A percentile compares a stretch with the other conserved stretches of the same genome.
Evolutionary conservation across 2,888 invertebrate genomes (phyloP).

Genomic region (Dichetophora obliterata): DNA sequence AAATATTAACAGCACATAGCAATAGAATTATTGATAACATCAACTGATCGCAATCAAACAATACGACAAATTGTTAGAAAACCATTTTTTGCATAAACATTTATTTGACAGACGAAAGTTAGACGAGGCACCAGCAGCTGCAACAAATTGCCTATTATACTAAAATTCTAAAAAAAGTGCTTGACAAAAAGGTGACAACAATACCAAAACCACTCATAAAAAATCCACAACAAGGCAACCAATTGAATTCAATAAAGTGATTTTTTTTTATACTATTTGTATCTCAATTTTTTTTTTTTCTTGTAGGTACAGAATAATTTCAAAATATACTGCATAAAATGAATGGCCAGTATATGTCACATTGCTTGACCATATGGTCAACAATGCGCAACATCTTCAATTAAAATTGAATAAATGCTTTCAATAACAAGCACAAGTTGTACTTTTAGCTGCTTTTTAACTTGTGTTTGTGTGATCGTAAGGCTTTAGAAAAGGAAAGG

Average conservation of each 20-base stretch:
- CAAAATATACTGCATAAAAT: not conserved
- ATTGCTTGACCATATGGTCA: conserved; percentile 29
- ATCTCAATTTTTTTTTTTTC: not conserved
- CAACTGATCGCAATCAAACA: not conserved
- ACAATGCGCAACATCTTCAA: not conserved
- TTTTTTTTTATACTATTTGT: not conserved
- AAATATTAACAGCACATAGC: not conserved
- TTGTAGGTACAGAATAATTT: not conserved
- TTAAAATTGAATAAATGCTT: conserved; percentile 4
- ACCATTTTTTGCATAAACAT: not conserved
- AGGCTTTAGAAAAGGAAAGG: not conserved
- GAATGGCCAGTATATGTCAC: not conserved
- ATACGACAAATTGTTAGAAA: not conserved
- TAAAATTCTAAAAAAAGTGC: not conserved
- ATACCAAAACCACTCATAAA: not conserved
- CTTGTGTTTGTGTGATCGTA: not conserved
- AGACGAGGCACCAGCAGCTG: not conserved
- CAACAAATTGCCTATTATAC: not conserved
- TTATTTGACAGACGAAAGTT: not conserved
- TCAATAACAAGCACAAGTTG: not conserved
- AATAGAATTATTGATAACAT: not conserved
- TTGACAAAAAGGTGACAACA: not conserved
- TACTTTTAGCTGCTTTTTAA: not conserved
- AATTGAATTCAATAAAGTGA: conserved; percentile 17
- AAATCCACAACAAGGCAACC: not conserved